Percentiles rank a stretch among this genome's conserved stretches.
These are phyloP conservation scores for Crossoptilon crossoptilon DNA, from an alignment of 2,797 vertebrate species.

Conservation along the genomic window DNA sequence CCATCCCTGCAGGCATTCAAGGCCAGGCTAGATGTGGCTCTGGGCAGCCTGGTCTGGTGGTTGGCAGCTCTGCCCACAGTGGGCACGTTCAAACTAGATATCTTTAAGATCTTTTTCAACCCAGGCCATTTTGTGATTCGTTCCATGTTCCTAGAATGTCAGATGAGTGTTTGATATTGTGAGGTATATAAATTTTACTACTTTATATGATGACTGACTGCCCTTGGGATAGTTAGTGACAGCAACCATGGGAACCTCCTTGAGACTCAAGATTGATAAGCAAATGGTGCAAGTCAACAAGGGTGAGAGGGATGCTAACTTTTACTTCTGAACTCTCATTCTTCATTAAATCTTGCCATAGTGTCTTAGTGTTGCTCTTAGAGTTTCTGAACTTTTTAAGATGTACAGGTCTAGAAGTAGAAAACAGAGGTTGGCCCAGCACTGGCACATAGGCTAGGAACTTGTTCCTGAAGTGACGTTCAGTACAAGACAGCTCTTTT, in stretches of 20 bases:
- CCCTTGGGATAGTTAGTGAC: not conserved
- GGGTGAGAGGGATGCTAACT: not conserved
- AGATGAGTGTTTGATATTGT: not conserved
- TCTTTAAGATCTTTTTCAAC: too few relatives aligned
- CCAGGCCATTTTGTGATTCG: too few relatives aligned
- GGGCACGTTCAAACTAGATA: too few relatives aligned
- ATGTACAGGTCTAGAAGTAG: not conserved
- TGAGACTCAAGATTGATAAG: too few relatives aligned
- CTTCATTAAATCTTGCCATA: not conserved
- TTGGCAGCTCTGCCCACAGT: too few relatives aligned
- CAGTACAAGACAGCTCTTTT: not conserved
- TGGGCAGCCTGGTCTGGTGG: too few relatives aligned
- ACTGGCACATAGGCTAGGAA: fast-evolving
- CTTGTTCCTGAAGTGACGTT: not conserved
- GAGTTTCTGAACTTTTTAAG: not conserved
- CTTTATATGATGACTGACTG: not conserved
- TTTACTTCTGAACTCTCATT: not conserved
- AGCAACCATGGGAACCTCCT: too few relatives aligned
- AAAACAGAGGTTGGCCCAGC: not conserved
- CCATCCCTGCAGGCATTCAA: too few relatives aligned
- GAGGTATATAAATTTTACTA: not conserved
- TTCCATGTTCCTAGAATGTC: not conserved
- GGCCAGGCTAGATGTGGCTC: too few relatives aligned
- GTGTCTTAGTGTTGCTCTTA: not conserved
- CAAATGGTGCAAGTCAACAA: too few relatives aligned